Percentiles rank a stretch among this genome's conserved stretches.
Conservation (phyloP, 2,888 invertebrate species). For the Pyrrhia umbra region DNA sequence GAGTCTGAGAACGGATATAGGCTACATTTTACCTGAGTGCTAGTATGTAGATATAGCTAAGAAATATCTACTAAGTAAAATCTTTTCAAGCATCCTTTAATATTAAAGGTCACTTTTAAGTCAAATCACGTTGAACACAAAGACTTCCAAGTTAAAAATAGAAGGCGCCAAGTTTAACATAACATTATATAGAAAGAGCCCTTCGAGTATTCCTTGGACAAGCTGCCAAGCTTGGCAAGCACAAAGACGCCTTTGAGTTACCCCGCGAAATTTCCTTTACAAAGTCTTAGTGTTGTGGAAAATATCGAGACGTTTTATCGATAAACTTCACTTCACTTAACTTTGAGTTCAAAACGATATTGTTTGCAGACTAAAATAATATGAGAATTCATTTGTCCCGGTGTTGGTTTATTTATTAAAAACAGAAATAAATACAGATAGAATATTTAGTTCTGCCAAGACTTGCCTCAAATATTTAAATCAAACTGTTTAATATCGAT, state of each 20-base stretch:
- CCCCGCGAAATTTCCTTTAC: constrained; percentile 11
- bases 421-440: no score
- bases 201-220: constrained; percentile 42
- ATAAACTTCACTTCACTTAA: constrained; percentile 19
- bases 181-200: constrained; percentile 30
- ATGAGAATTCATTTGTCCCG: no score
- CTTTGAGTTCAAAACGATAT: background rate
- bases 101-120: no score
- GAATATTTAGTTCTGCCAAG: no score
- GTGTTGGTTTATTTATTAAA: no score
- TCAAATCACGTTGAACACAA: constrained; percentile 1
- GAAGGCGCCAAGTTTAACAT: constrained; percentile 30
- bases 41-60: no score
- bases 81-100: background rate
- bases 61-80: no score
- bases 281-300: constrained; percentile 5
- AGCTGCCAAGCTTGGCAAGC: constrained; percentile 41
- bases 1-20: no score
- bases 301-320: constrained; percentile 23
- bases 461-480: no score
- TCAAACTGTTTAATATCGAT: no score
- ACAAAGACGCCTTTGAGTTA: constrained; percentile 36
- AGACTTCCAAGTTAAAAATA: constrained; percentile 14
- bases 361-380: background rate
- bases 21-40: no score